Evolutionary conservation across 2,797 vertebrate genomes (phyloP), one percentile per base, ranked within the genome.

Genomic region (Danio jaintianensis): DNA sequence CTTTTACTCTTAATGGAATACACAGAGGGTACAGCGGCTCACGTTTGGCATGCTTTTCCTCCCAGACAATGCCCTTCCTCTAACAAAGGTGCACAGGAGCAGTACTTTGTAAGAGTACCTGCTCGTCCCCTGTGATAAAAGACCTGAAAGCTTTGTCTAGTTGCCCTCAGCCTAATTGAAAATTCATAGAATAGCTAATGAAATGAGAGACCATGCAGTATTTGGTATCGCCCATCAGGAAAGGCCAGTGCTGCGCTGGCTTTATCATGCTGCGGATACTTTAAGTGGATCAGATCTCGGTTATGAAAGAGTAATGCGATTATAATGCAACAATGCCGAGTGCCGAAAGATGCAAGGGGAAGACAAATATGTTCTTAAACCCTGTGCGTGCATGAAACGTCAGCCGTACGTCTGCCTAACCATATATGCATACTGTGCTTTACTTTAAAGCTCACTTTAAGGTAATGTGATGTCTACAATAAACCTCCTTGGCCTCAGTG

Each of bases 301-400:
- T 88, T 89, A 85, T 84, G 80, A 84, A 89, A 88, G 75, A 78
- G 70, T 88, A 87, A 89, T 86, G 80, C 80, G 78, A 89, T 89
- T 85, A 86, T 82, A 89, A 84, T 78, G 71, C 61, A 83, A 55
- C 53, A 90, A 89, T 84, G 68, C 52, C 53, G 64, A 56, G 71
- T 74, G 85, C 73, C 85, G 61, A 87, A 56, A 87, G 68, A 55
- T 77, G 66, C 20, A 8, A 80, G 81, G 74, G 59, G 43, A 85
- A 64, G 70, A 71, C 79, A 84, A 84, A 71, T 82, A 83, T 71
- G 78, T 87, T 82, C 61, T 81, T 64, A 81, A 68, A 53, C 82
- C 74, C 78, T 80, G 40, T 79, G 79, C 81, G 80, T 85, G 29
- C 81, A 66, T 79, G 48, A 81, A 89, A 85, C 64, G 69, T 91